Evolutionary conservation across 2,888 invertebrate genomes (phyloP), one percentile per base, ranked within the genome.

Genomic region (Aricia artaxerxes): DNA sequence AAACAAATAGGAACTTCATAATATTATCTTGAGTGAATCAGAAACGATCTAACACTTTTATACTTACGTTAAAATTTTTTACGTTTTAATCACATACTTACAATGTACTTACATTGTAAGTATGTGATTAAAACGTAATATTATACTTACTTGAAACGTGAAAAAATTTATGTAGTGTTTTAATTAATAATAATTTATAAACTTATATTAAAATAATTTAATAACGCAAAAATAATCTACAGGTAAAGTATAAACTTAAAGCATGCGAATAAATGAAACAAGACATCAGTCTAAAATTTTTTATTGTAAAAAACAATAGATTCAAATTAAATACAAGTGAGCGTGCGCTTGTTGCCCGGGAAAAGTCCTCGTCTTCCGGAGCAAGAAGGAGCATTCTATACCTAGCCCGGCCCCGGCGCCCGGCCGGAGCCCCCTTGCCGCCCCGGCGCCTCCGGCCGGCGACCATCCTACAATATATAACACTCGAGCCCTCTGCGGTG

Each of bases 361-460:
- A 94, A 94, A 94, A 94, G 93, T 88, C 83, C 83, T 84, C 85
- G 94, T 94, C 94, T 94, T 94, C 94, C 94, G 93, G 94, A 92
- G 93, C 94, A 94, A 94, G 90, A 92, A 92, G 93, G 88, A 84
- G 89, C 91, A 89, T 80, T 77, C 69, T 16, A 38, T 69, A 69
- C 69, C 31, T 31, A 61, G 57, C n/a, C 31, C 64, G 11, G 64
- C 24, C 35, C 69, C 69, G 38, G 35, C 24, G 16, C 38, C 69
- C 11, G 13, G 9, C 64, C 31, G 31, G 64, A 24, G 24, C 7
- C 61, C 61, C 61, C 35, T 4, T 16, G 49, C 49, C 75, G 44
- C 73, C 40, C 7, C 73, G 3, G 40, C 24, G 11, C 24, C 49
- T 49, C 6, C 75, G 7, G 69, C 2, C 75, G 75, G 44, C 44